Evolutionary conservation across 2,113 vertebrate genomes (phyloP), one percentile per base, ranked within the genome.

Genomic region (Phainopepla nitens): DNA sequence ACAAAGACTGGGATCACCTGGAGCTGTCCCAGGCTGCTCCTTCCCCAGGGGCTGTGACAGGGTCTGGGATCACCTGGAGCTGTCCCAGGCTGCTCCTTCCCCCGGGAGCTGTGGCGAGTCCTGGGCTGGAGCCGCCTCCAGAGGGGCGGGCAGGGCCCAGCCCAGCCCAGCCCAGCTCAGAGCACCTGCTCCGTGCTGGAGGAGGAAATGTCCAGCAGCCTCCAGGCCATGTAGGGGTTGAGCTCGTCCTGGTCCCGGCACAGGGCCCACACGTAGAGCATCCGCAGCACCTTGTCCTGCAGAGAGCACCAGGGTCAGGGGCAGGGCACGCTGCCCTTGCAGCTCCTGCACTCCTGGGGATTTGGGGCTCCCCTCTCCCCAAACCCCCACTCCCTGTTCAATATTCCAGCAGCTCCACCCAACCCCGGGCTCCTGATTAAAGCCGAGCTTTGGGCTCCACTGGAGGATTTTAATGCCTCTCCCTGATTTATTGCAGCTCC

Each of bases 231-330:
- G 1, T 98, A 97, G 0, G 99, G 99, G 96, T 99, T 99, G 50
- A 99, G 98, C 76, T 99, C 99, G 2, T 99, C 98, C 97, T 99
- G 99, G 97, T 99, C 99, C 56, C 99, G 97, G 98, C 99, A 99
- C 28, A 99, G 98, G 1, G 99, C 99, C 99, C 99, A 99, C 68
- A 99, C 99, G 4, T 99, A 99, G 95, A 99, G 98, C 98, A 99
- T 99, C 79, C 98, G 89, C 64, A 99, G 96, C 13, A 99, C 99
- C 97, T 99, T 99, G 33, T 98, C 99, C 99, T 99, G 97, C n/a
- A 28, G 49, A 28, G 49, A 36, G 23, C 18, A 62, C 49, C 19
- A 3, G 4, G 94, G 9, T 89, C 62, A 71, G 42, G 18, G 29
- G 53, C 50, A 51, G 47, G 39, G 39, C 39, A 39, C 39, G 39